These are phyloP conservation scores for Dreissena polymorpha DNA, from an alignment of 1,140 invertebrate genomes.

Conservation along the genomic window DNA sequence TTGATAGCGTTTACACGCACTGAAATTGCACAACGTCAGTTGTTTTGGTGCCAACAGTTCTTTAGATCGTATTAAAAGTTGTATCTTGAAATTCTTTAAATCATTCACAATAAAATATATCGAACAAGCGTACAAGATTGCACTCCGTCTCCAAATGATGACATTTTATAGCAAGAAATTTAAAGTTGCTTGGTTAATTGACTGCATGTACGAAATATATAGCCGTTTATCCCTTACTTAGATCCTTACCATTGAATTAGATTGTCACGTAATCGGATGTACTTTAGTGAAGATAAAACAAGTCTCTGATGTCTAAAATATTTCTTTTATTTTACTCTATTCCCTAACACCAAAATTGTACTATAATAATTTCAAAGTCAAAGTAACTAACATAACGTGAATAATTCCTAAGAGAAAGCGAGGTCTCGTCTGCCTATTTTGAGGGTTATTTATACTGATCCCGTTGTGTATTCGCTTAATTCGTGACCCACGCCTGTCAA, in stretches of 20 bases:
- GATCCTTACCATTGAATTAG: neutral
- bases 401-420: no score
- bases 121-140: neutral
- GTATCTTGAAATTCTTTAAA: neutral
- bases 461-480: no score
- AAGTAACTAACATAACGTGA: no score
- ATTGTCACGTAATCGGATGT: no score
- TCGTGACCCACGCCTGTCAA: no score
- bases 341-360: no score
- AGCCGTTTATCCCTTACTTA: neutral
- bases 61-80: neutral
- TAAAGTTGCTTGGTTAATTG: neutral
- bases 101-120: neutral
- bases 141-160: neutral
- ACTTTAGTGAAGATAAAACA: no score
- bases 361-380: no score
- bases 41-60: neutral
- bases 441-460: no score
- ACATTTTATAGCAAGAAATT: neutral
- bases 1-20: constrained; percentile 5
- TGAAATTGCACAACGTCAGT: neutral
- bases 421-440: no score
- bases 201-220: neutral
- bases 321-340: no score
- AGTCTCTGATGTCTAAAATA: no score